A percentile compares a stretch with the other conserved stretches of the same genome.
phyloP scores from a whole-genome alignment of 2,888 invertebrate species.

The Anticlea derivata region DNA sequence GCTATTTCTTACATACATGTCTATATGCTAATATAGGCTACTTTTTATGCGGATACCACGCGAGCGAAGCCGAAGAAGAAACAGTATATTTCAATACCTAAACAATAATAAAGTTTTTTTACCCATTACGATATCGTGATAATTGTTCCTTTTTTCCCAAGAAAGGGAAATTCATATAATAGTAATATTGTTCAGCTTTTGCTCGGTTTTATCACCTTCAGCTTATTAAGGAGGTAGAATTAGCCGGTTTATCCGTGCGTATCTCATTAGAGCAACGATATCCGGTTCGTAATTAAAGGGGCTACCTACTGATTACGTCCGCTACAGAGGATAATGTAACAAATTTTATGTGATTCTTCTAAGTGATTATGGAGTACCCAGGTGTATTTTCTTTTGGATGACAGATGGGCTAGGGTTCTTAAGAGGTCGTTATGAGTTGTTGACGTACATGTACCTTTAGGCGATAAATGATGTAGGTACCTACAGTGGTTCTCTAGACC shows the following conservation, averaged over 20 bases:
- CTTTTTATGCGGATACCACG: no score
- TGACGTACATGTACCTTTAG: no score
- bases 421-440: no score
- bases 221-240: constrained; percentile 39
- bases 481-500: no score
- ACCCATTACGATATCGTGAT: no score
- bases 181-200: neutral
- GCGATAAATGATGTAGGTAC: no score
- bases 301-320: constrained; percentile 52
- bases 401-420: neutral
- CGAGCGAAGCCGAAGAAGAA: no score
- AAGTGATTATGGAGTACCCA: constrained; percentile 18
- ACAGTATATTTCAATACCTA: no score
- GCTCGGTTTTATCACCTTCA: constrained; percentile 18
- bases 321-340: constrained; percentile 53
- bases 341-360: constrained; percentile 65
- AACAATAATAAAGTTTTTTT: no score
- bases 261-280: constrained; percentile 69
- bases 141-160: neutral
- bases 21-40: no score
- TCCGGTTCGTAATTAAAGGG: constrained; percentile 74
- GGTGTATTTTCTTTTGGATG: constrained; percentile 2
- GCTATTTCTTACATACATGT: no score
- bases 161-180: no score
- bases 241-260: constrained; percentile 54